Evolutionary conservation across 1,140 invertebrate species (phyloP).

Genomic region (Brachionus koreanus): DNA sequence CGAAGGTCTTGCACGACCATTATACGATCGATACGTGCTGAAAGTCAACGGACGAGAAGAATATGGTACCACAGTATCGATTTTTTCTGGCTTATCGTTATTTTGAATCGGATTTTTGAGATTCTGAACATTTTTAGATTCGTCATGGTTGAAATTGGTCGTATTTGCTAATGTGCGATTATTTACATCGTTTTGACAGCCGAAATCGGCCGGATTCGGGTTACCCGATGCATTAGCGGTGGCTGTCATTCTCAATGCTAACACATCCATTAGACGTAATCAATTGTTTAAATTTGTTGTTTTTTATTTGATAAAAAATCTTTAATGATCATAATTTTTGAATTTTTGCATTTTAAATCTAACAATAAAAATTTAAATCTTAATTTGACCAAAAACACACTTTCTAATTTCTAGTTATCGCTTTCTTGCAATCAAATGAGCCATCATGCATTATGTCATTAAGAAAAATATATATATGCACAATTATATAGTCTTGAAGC

Average conservation of each 20-base stretch:
- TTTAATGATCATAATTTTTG: constrained; percentile 6
- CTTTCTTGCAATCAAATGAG: neutral
- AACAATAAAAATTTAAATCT: constrained; percentile 1
- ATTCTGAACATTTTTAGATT: neutral
- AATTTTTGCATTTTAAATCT: constrained; percentile 10
- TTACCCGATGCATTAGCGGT: neutral
- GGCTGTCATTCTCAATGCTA: constrained; percentile 28
- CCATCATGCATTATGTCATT: constrained; percentile 18
- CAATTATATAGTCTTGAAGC: constrained; percentile 23
- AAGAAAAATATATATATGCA: constrained; percentile 24
- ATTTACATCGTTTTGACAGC: neutral
- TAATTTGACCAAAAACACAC: constrained; percentile 26
- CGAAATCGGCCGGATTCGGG: neutral
- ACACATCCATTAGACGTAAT: constrained; percentile 17
- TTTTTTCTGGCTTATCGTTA: neutral
- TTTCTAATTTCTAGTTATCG: neutral
- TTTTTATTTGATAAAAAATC: neutral
- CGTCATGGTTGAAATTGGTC: constrained; percentile 3
- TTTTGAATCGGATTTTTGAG: neutral
- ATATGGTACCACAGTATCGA: neutral
- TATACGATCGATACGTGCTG: constrained; percentile 33
- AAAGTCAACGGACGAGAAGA: constrained; percentile 19
- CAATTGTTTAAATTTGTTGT: neutral
- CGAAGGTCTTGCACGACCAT: constrained; percentile 4
- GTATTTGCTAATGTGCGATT: constrained; percentile 29